Percentiles rank a stretch among this genome's conserved stretches.
Conservation (phyloP, 2,888 invertebrate genomes). For the Leucoma salicis region DNA sequence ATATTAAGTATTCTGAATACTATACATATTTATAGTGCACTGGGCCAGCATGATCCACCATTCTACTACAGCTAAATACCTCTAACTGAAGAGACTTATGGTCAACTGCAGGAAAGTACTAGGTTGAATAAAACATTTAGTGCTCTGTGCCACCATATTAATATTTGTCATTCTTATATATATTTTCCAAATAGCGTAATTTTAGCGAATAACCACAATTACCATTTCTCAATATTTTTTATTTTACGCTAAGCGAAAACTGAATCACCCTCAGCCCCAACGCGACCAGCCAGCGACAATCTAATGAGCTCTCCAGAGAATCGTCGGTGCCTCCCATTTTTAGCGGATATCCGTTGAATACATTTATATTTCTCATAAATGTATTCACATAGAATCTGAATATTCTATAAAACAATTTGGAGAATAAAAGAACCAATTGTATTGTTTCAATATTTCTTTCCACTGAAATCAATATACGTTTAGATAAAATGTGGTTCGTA, state of each 20-base stretch:
- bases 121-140: no score
- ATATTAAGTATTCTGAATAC: no score
- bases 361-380: conserved; percentile 36
- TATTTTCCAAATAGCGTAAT: no score
- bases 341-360: conserved; percentile 41
- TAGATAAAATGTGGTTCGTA: no score
- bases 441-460: conserved; percentile 33
- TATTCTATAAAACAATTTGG: conserved; percentile 33
- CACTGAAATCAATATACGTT: conserved; percentile 9
- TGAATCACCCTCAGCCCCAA: conserved; percentile 38
- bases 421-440: conserved; percentile 37
- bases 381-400: conserved; percentile 37
- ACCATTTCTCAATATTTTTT: conserved; percentile 31
- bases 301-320: conserved; percentile 58
- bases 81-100: no score
- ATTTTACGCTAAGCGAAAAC: conserved; percentile 44
- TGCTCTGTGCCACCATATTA: no score
- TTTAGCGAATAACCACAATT: no score
- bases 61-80: no score
- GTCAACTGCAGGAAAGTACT: no score
- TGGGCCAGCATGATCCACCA: no score
- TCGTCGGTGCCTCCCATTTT: conserved; percentile 43
- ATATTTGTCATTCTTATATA: no score
- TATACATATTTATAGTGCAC: no score
- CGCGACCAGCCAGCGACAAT: conserved; percentile 42